Evolutionary conservation across 2,113 vertebrate species (phyloP).

Genomic region (Salminus brasiliensis): DNA sequence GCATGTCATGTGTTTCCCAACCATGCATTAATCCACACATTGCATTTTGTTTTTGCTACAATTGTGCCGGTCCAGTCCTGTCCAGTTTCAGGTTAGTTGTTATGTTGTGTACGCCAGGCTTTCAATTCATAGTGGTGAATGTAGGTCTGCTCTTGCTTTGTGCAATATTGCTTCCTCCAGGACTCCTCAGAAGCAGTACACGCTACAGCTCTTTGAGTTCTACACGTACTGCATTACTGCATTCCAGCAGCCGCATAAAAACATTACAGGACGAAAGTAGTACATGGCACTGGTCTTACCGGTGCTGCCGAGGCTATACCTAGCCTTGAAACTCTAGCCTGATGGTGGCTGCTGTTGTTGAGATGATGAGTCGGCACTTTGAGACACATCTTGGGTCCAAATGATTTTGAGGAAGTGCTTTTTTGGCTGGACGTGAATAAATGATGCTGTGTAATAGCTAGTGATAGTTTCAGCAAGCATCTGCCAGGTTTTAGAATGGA

Average conservation of each 20-base stretch:
- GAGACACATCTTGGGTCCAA: background rate
- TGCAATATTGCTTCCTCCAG: background rate
- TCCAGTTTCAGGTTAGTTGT: too few relatives aligned
- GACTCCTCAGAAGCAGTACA: background rate
- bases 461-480: background rate
- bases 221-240: background rate
- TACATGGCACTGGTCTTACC: background rate
- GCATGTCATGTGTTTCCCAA: too few relatives aligned
- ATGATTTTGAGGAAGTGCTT: background rate
- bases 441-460: slow-evolving; percentile 1
- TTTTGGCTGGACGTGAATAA: background rate
- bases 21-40: too few relatives aligned
- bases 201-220: too few relatives aligned
- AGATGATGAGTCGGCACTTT: background rate
- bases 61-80: too few relatives aligned
- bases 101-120: too few relatives aligned
- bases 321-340: background rate
- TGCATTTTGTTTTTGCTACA: too few relatives aligned
- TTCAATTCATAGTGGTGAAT: background rate
- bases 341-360: background rate
- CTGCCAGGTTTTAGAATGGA: background rate
- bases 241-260: background rate
- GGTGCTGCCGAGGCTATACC: background rate
- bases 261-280: background rate
- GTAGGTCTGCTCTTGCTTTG: background rate